These are phyloP conservation scores for Parauchenoglanis ngamensis DNA, from an alignment of 2,797 vertebrate species.

Conservation along the genomic window DNA sequence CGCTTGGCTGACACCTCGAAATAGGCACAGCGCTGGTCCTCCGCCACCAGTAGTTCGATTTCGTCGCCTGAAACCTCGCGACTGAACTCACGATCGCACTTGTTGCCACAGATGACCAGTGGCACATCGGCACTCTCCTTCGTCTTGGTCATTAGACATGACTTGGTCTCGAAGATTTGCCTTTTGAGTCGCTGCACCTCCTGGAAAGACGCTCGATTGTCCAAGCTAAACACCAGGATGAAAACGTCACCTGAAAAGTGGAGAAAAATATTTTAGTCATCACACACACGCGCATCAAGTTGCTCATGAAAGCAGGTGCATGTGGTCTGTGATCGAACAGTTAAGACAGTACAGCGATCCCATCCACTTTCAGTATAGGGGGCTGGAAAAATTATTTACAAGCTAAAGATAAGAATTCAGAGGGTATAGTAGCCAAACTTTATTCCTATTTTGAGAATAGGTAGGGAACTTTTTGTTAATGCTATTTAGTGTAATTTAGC, in stretches of 20 bases:
- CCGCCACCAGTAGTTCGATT: conserved; percentile 86
- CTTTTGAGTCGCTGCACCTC: conserved; percentile 93
- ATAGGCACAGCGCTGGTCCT: conserved; percentile 88
- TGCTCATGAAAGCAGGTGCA: background rate
- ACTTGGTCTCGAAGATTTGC: conserved; percentile 96
- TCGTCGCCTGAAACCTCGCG: conserved; percentile 87
- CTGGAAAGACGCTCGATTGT: conserved; percentile 93
- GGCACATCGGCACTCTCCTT: conserved; percentile 92
- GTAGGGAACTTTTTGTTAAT: background rate
- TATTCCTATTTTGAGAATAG: background rate
- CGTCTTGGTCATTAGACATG: conserved; percentile 92
- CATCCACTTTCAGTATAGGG: background rate
- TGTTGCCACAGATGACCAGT: conserved; percentile 95
- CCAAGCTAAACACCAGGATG: conserved; percentile 94
- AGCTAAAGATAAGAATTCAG: background rate
- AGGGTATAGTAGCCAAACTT: background rate
- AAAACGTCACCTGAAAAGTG: conserved; percentile 87
- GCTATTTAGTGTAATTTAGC: background rate
- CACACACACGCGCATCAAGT: background rate
- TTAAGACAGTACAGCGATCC: background rate
- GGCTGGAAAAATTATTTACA: background rate
- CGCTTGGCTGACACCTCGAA: conserved; percentile 96
- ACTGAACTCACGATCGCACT: conserved; percentile 88
- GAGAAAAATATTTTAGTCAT: background rate
- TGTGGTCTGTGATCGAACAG: background rate